Evolutionary conservation across 2,888 invertebrate species (phyloP).

Genomic region (Ophioninae sp.): DNA sequence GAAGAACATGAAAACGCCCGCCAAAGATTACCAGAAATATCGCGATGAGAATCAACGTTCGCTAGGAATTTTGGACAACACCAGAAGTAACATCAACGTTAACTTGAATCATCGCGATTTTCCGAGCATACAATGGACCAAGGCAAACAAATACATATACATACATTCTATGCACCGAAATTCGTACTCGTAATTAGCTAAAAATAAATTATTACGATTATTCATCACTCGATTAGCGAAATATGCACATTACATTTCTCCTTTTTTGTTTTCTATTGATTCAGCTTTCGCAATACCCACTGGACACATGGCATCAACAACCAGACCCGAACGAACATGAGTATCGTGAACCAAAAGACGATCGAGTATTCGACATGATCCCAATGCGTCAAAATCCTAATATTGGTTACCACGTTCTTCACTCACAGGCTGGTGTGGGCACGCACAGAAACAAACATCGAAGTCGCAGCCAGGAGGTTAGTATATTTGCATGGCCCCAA

Average conservation of each 20-base stretch:
- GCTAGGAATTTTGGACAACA: background rate
- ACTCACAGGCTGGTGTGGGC: constrained; percentile 19
- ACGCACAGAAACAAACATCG: background rate
- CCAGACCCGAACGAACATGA: background rate
- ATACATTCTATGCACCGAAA: background rate
- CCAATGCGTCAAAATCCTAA: constrained; percentile 33
- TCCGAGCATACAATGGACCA: constrained; percentile 9
- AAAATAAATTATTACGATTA: background rate
- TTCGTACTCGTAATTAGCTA: background rate
- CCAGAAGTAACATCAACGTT: constrained; percentile 47
- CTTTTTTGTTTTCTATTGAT: background rate
- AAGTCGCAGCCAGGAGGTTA: constrained; percentile 7
- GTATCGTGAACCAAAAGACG: background rate
- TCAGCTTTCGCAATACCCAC: background rate
- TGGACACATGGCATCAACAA: background rate
- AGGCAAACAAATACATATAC: constrained; percentile 32
- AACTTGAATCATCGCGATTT: constrained; percentile 39
- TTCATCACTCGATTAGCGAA: background rate
- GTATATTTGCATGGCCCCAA: background rate
- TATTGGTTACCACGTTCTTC: constrained; percentile 32
- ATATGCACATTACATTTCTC: background rate
- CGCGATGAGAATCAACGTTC: background rate
- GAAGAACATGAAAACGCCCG: constrained; percentile 11
- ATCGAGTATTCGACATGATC: constrained; percentile 13
- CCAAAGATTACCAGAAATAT: constrained; percentile 39